A percentile compares a stretch with the other conserved stretches of the same genome.
Evolutionary conservation across 92 coral and sea anemone species (phyloP).

Genomic region (Paragorgia papillata): DNA sequence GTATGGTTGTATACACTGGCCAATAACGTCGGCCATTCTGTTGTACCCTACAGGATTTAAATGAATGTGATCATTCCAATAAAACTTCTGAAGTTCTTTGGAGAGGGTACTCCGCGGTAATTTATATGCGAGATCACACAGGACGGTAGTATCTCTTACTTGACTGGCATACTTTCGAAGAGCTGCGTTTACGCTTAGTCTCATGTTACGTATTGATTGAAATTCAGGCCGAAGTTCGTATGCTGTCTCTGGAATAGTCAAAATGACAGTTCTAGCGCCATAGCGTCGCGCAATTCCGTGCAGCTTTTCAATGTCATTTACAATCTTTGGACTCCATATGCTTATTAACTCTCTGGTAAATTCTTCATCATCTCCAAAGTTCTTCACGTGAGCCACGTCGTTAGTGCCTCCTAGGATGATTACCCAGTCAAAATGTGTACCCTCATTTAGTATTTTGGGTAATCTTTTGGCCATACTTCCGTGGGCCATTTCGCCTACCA

Average conservation of each 20-base stretch:
- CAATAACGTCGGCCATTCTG: slow-evolving; percentile 83
- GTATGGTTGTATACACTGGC: slow-evolving; percentile 81
- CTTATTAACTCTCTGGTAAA: slow-evolving; percentile 86
- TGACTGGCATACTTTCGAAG: slow-evolving; percentile 74
- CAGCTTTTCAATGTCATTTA: slow-evolving; percentile 75
- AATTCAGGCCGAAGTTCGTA: slow-evolving; percentile 95
- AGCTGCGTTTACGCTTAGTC: slow-evolving; percentile 76
- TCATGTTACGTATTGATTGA: slow-evolving; percentile 86
- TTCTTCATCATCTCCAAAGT: slow-evolving; percentile 96
- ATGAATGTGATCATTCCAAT: slow-evolving; percentile 96
- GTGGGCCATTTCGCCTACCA: slow-evolving; percentile 94
- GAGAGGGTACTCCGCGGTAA: slow-evolving; percentile 84
- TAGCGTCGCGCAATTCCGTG: slow-evolving; percentile 81
- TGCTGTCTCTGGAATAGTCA: slow-evolving; percentile 96
- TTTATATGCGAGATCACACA: slow-evolving; percentile 85
- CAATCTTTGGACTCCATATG: slow-evolving; percentile 93
- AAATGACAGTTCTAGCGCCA: slow-evolving; percentile 85
- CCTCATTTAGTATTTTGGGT: slow-evolving; percentile 86
- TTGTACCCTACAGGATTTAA: slow-evolving; percentile 88
- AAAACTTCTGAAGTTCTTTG: slow-evolving; percentile 65
- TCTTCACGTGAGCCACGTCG: slow-evolving; percentile 99
- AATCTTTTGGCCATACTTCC: slow-evolving; percentile 92
- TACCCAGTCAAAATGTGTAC: slow-evolving; percentile 94
- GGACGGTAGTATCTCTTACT: slow-evolving; percentile 81
- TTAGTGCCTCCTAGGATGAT: slow-evolving; percentile 95